phyloP scores from a whole-genome alignment of 2,797 vertebrate genomes.

The Chaetophractus vellerosus region DNA sequence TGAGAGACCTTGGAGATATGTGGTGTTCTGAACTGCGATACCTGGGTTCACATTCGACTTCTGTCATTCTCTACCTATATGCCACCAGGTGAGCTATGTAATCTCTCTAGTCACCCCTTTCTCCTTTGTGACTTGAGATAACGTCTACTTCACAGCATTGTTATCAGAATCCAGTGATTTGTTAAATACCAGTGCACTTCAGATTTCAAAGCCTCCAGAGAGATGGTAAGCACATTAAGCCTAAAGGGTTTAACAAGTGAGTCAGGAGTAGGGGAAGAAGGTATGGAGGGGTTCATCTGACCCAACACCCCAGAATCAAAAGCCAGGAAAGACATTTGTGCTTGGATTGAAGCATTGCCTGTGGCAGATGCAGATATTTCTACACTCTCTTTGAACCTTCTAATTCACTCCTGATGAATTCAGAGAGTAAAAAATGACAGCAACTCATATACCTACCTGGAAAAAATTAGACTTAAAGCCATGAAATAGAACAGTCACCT shows the following conservation, averaged over 20 bases:
- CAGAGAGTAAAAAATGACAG: neutral
- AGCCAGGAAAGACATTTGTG: neutral
- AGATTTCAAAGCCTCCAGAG: neutral
- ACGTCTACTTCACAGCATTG: neutral
- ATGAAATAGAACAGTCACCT: neutral
- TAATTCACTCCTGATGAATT: neutral
- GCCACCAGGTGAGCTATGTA: neutral
- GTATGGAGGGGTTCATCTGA: neutral
- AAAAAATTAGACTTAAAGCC: neutral
- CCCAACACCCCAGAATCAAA: neutral
- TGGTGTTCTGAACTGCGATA: neutral
- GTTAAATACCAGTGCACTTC: neutral
- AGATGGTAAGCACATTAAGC: neutral
- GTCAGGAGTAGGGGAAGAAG: neutral
- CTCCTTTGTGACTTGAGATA: neutral
- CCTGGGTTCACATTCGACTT: neutral
- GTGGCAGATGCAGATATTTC: neutral
- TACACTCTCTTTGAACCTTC: neutral
- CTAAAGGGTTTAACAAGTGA: neutral
- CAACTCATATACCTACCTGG: neutral
- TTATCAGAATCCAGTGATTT: conserved; percentile 4
- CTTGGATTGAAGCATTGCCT: neutral
- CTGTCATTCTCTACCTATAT: neutral
- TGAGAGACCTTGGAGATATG: neutral
- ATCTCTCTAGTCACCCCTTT: neutral